Percentiles rank a stretch among this genome's conserved stretches.
phyloP scores from a whole-genome alignment of 2,113 vertebrate genomes.

The Festucalex cinctus region DNA sequence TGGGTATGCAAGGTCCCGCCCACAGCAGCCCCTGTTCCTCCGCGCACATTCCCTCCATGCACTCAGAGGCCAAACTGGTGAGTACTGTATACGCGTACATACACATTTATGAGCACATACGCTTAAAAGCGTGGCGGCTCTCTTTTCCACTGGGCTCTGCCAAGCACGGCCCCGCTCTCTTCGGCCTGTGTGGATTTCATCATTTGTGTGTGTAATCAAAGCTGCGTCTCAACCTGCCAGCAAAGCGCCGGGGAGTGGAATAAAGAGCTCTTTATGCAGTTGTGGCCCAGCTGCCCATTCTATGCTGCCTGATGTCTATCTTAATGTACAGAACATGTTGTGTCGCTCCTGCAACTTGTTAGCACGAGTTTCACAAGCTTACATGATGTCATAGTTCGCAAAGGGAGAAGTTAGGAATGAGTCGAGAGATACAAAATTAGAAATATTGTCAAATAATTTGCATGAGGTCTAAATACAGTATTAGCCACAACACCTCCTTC shows the following conservation, averaged over 20 bases:
- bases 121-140: constrained; percentile 52
- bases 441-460: constrained; percentile 2
- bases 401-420: constrained; percentile 60
- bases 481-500: background rate
- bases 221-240: constrained; percentile 68
- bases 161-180: constrained; percentile 58
- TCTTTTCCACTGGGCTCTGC: constrained; percentile 66
- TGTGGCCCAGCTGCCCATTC: constrained; percentile 55
- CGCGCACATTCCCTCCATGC: constrained; percentile 93
- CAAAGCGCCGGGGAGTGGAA: constrained; percentile 57
- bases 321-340: constrained; percentile 72
- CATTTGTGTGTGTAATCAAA: constrained; percentile 68
- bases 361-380: constrained; percentile 69
- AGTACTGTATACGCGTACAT: constrained; percentile 48
- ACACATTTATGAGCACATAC: constrained; percentile 30
- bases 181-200: constrained; percentile 70
- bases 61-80: constrained; percentile 99
- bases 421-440: constrained; percentile 9
- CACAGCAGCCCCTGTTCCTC: constrained; percentile 92
- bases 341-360: constrained; percentile 72
- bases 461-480: constrained; percentile 6
- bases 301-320: constrained; percentile 73
- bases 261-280: constrained; percentile 71
- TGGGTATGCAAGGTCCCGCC: constrained; percentile 93
- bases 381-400: constrained; percentile 71